A percentile compares a stretch with the other conserved stretches of the same genome.
These are phyloP conservation scores for Dallia pectoralis DNA, from an alignment of 2,797 vertebrate genomes.

Conservation along the genomic window DNA sequence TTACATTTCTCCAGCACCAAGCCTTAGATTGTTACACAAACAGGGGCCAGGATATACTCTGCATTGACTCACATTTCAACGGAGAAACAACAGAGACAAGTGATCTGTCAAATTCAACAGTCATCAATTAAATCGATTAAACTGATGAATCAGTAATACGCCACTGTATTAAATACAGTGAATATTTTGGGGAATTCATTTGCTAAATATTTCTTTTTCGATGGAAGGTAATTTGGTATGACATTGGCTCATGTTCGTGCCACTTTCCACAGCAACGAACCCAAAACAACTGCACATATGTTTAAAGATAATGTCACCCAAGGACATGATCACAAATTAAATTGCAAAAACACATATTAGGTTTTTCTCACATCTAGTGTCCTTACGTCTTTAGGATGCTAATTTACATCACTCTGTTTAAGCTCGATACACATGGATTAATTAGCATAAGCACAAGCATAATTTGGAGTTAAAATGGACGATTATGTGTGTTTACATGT, in stretches of 20 bases:
- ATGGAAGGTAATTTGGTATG: neutral
- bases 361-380: slow-evolving; percentile 40
- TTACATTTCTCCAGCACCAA: too few relatives aligned
- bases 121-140: too few relatives aligned
- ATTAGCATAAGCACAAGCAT: slow-evolving; percentile 72
- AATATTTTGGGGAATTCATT: neutral
- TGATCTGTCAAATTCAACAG: neutral
- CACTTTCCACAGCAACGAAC: neutral
- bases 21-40: too few relatives aligned
- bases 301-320: slow-evolving; percentile 39
- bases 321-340: slow-evolving; percentile 32
- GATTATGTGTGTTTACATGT: slow-evolving; percentile 72
- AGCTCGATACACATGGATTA: slow-evolving; percentile 71
- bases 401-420: slow-evolving; percentile 63
- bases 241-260: neutral
- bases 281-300: neutral
- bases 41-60: too few relatives aligned
- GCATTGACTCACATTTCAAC: neutral
- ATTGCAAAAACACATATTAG: slow-evolving; percentile 26
- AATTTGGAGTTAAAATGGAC: slow-evolving; percentile 70
- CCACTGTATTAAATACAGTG: neutral
- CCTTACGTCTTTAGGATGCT: slow-evolving; percentile 40
- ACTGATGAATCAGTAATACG: neutral
- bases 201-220: neutral
- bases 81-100: slow-evolving; percentile 11